Evolutionary conservation across 2,888 invertebrate genomes (phyloP), one percentile per base, ranked within the genome.

Genomic region (Macrosoma leucophasiata): DNA sequence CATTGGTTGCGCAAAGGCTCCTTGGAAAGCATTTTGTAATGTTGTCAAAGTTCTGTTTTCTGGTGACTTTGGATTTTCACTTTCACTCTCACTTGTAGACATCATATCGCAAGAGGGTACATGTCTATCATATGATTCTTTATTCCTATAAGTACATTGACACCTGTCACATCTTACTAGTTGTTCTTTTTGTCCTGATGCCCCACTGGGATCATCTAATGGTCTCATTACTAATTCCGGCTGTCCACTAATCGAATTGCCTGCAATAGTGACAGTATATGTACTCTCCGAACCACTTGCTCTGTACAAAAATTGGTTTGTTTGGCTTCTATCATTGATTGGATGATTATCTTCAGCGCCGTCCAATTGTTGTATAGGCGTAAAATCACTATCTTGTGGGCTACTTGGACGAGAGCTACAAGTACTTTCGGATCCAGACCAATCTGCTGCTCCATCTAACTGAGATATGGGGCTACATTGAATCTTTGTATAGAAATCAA

Each of bases 101-200:
- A 93, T 88, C 62, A 90, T 89, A 52, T 93, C 93, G 60, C 95
- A 95, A 13, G 87, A 88, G 5, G 88, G 86, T 39, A 94, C 76
- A 62, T 95, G 95, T 24, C 93, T 85, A 53, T 93, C 91, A 57
- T 91, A 95, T 32, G 94, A 94, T 39, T 91, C 90, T 43, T 90
- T 90, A 28, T 93, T 94, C 53, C 94, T 86, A 58, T 94, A 95
- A 2, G 94, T 94, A 58, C 95, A 91, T 54, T 93, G 93, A 61
- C 96, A 97, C 43, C 93, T 88, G 50, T 91, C 90, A 69, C 96
- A 97, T 54, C 93, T 91, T 1, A 96, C 95, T 4, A 93, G 91
- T 51, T 90, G 88, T 50, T 91, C 91, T 21, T 86, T 84, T 32
- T 85, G 82, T 26, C 85, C 85, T 19, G 79, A 58, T 24, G 64